phyloP scores from a whole-genome alignment of 2,797 vertebrate species.

The Oreochromis mossambicus region DNA sequence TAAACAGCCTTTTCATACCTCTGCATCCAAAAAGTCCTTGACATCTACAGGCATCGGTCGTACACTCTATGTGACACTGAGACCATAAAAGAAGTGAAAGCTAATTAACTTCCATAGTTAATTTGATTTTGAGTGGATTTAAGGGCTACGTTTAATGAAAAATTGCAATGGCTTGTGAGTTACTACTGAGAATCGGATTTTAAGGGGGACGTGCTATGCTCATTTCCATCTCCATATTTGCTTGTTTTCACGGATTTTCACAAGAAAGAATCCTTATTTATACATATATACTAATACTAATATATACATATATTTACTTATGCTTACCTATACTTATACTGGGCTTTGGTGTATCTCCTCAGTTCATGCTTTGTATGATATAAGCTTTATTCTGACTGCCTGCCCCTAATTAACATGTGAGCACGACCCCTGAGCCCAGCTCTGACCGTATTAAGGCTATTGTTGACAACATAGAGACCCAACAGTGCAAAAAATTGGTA shows the following conservation, averaged over 20 bases:
- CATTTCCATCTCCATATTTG: not conserved
- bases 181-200: accelerated
- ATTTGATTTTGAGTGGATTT: not conserved
- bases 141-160: accelerated
- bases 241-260: not conserved
- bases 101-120: not conserved
- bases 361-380: not conserved
- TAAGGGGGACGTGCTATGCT: not conserved
- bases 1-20: not conserved
- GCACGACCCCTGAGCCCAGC: not conserved
- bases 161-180: not conserved
- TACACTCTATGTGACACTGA: not conserved
- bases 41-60: not conserved
- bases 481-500: not conserved
- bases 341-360: not conserved
- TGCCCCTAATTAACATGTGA: not conserved
- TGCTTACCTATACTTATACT: not conserved
- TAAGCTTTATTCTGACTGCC: not conserved
- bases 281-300: not conserved
- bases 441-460: not conserved
- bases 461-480: not conserved
- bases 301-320: not conserved
- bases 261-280: not conserved
- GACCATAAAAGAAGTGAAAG: not conserved
- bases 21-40: not conserved